Percentiles rank a stretch among this genome's conserved stretches.
phyloP scores from a whole-genome alignment of 2,888 invertebrate species.

The Callosobruchus maculatus region DNA sequence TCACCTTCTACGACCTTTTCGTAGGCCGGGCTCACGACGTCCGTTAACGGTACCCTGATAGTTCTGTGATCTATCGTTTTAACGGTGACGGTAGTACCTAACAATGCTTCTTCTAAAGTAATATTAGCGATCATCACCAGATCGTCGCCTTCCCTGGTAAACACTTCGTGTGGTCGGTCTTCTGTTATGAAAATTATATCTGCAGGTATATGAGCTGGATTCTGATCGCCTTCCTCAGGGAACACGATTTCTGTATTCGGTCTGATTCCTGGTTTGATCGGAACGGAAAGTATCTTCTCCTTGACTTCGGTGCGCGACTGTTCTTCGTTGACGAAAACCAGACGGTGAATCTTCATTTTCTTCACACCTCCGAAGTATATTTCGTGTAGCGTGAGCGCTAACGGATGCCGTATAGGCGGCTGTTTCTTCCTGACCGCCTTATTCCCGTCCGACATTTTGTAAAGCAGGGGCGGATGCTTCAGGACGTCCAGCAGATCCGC shows the following conservation, averaged over 20 bases:
- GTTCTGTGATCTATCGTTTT: constrained; percentile 68
- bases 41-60: constrained; percentile 65
- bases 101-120: constrained; percentile 66
- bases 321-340: constrained; percentile 64
- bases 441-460: constrained; percentile 59
- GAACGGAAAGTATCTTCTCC: constrained; percentile 72
- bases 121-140: constrained; percentile 60
- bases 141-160: constrained; percentile 64
- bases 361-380: constrained; percentile 73
- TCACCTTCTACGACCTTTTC: constrained; percentile 67
- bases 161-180: constrained; percentile 67
- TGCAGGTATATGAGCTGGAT: constrained; percentile 65
- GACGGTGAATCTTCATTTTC: constrained; percentile 75
- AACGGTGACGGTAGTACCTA: constrained; percentile 64
- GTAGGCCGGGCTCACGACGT: constrained; percentile 67
- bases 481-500: constrained; percentile 69
- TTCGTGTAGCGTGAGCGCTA: constrained; percentile 61
- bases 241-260: constrained; percentile 70
- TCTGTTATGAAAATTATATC: constrained; percentile 73
- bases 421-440: constrained; percentile 62
- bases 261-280: constrained; percentile 71
- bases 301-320: constrained; percentile 59
- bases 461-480: constrained; percentile 60
- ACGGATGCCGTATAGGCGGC: constrained; percentile 54
- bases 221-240: constrained; percentile 77